phyloP scores from a whole-genome alignment of 2,797 vertebrate genomes.

The Clamator glandarius region DNA sequence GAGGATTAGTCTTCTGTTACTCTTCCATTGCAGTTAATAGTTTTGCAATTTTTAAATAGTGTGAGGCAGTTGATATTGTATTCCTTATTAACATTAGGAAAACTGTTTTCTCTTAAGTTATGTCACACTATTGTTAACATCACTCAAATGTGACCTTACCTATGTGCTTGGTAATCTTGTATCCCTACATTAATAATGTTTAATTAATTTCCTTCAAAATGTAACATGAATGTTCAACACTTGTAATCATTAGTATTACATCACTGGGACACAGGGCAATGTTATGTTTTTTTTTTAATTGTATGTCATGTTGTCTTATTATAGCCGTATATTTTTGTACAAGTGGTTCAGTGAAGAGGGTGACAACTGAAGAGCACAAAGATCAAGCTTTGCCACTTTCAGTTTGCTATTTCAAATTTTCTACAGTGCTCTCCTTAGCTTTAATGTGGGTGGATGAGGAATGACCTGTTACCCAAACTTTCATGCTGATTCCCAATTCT shows the following conservation, averaged over 20 bases:
- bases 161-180: not conserved
- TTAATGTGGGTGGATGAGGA: not conserved
- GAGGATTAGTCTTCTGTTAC: not conserved
- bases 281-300: slow-evolving; percentile 7
- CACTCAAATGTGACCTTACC: not conserved
- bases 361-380: not conserved
- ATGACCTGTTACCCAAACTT: not conserved
- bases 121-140: not conserved
- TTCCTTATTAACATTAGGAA: not conserved
- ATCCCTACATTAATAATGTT: not conserved
- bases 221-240: not conserved
- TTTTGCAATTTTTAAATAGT: slow-evolving; percentile 10
- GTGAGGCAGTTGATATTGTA: not conserved
- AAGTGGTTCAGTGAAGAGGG: not conserved
- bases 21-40: not conserved
- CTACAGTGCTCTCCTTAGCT: not conserved
- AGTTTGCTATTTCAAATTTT: not conserved
- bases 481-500: not conserved
- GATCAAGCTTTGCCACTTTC: not conserved
- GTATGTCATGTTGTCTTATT: not conserved
- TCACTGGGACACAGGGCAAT: not conserved
- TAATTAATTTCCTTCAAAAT: slow-evolving; percentile 17
- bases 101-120: not conserved
- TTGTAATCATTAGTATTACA: not conserved
- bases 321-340: not conserved